Evolutionary conservation across 35 echinoderm and acorn worm species (phyloP), one percentile per base, ranked within the genome.

Genomic region (Strongylocentrotus purpuratus): DNA sequence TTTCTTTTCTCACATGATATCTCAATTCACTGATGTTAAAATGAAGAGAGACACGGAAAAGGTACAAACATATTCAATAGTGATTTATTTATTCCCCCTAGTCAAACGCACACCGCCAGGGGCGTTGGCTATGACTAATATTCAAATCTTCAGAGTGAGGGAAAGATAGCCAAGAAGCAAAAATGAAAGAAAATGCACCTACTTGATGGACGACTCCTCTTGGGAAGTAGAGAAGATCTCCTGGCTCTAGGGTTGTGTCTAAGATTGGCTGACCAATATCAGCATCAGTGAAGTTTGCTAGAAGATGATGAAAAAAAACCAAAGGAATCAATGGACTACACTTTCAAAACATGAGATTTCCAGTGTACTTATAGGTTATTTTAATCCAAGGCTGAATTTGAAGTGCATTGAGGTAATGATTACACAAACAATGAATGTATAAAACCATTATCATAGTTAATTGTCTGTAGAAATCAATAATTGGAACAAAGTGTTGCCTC

Each of bases 141-240:
- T 41, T 41, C 35, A 41, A 41, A 41, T 41, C 35, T 41, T 41
- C 35, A 41, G 35, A 41, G 35, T 41, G 35, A 41, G 35, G 35
- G 35, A 41, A 41, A 41, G 35, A n/a, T 41, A 3, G 3, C 3
- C 35, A 41, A 41, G 35, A 41, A 85, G 70, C 17, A 32, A 87
- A 87, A 87, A 4, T 35, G 87, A 14, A 88, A 33, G 15, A 17
- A 46, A 15, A 88, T 15, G 46, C 90, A 20, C 41, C 94, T 94
- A 98, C 98, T 96, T 99, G 98, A 48, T 99, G 98, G 28, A 99
- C 98, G 31, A 90, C 95, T 33, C 98, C 98, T 86, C 98, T 97
- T 31, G 98, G 98, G 92, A 99, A 99, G 93, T 99, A 99, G 2
- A 99, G 93, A 9, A 99, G 46, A 94, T 99, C 98, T 20, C 98